Conservation (phyloP, 2,797 vertebrate species). For the Neopelma chrysocephalum region DNA sequence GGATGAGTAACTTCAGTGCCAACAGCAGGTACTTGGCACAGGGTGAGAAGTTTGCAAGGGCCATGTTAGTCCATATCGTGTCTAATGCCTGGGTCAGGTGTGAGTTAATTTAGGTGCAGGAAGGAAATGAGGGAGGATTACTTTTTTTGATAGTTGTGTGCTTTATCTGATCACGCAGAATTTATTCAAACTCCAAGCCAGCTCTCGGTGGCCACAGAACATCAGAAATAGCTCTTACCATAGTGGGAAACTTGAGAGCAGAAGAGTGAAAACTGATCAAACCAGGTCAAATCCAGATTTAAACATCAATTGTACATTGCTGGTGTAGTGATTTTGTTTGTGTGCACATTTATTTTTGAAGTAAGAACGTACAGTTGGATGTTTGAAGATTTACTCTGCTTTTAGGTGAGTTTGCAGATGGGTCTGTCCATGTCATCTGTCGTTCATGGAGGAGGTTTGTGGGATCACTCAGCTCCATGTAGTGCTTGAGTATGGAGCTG, state of each 20-base stretch:
- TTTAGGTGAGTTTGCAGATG: background rate
- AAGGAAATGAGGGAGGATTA: background rate
- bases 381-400: background rate
- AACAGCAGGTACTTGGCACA: background rate
- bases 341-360: background rate
- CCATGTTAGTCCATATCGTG: accelerated
- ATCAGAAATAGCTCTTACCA: background rate
- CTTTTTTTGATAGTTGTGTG: background rate
- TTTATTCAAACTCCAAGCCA: background rate
- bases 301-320: background rate
- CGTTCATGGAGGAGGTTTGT: background rate
- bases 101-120: background rate
- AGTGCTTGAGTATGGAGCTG: background rate
- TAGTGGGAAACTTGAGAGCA: background rate
- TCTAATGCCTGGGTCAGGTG: background rate
- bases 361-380: background rate
- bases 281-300: background rate
- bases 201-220: background rate
- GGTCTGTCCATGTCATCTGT: background rate
- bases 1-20: background rate
- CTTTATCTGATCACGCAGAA: background rate
- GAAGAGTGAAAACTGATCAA: background rate
- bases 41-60: background rate
- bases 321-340: background rate
- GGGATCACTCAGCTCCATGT: accelerated